phyloP scores from a whole-genome alignment of 1,140 invertebrate genomes.

The Ceratitis capitata region DNA sequence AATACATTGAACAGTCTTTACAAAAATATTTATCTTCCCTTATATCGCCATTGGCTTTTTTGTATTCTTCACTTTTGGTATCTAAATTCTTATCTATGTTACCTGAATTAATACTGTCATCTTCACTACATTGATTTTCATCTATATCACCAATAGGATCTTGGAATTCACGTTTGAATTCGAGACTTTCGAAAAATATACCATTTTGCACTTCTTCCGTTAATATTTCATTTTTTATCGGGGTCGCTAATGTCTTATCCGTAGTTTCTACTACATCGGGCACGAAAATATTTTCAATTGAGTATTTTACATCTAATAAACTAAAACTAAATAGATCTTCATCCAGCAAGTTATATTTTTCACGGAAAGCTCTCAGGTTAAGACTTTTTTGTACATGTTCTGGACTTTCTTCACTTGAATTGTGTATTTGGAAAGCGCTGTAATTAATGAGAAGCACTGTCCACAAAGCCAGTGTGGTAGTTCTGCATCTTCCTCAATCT shows the following conservation, averaged over 20 bases:
- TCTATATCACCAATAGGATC: not conserved
- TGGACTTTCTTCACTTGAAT: slow-evolving; percentile 54
- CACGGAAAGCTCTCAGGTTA: not conserved
- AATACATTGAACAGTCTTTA: no score
- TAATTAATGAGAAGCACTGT: slow-evolving; percentile 53
- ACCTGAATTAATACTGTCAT: not conserved
- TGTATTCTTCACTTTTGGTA: not conserved
- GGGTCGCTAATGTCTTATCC: no score
- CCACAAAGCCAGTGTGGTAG: slow-evolving; percentile 55
- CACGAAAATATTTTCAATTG: not conserved
- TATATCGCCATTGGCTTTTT: not conserved
- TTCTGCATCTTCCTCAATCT: slow-evolving; percentile 53
- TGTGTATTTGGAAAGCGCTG: slow-evolving; percentile 54
- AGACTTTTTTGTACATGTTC: slow-evolving; percentile 51
- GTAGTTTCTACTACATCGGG: not conserved
- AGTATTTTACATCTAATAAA: not conserved
- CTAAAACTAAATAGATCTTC: not conserved
- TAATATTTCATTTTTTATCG: not conserved
- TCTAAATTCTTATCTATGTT: not conserved
- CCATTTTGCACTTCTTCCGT: not conserved
- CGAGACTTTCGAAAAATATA: not conserved
- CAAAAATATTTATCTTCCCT: not conserved
- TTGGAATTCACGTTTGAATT: not conserved
- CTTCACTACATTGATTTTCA: not conserved
- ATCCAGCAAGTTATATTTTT: slow-evolving; percentile 5